Evolutionary conservation across 1,140 invertebrate genomes (phyloP).

Genomic region (Scaptomyza pallida): DNA sequence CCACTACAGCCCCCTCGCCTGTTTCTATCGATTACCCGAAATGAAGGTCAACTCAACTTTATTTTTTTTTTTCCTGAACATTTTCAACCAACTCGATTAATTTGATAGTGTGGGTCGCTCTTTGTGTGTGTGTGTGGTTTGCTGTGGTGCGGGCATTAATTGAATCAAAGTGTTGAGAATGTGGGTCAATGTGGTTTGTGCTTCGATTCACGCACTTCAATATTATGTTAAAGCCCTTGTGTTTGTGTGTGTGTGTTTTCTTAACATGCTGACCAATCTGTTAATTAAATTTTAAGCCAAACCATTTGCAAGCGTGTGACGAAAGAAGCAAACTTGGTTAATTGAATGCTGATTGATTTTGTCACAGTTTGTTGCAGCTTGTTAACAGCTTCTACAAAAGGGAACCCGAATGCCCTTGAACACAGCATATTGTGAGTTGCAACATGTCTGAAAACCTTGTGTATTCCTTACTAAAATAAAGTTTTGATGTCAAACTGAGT

Average conservation of each 20-base stretch:
- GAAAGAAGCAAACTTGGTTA: not conserved
- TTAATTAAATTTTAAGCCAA: slow-evolving; percentile 69
- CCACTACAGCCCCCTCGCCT: slow-evolving; percentile 5
- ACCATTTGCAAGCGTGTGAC: slow-evolving; percentile 21
- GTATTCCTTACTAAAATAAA: too few relatives aligned
- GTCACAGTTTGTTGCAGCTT: slow-evolving; percentile 20
- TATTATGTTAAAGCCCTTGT: not conserved
- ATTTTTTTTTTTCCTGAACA: not conserved
- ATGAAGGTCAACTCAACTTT: slow-evolving; percentile 30
- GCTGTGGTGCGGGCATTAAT: slow-evolving; percentile 25
- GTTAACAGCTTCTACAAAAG: not conserved
- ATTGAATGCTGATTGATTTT: slow-evolving; percentile 39
- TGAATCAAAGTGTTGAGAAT: slow-evolving; percentile 33
- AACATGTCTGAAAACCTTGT: too few relatives aligned
- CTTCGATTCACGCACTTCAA: slow-evolving; percentile 10
- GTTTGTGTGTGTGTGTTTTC: not conserved
- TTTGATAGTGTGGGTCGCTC: too few relatives aligned
- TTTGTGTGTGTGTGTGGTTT: not conserved
- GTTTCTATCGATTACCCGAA: slow-evolving; percentile 21
- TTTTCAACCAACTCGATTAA: not conserved
- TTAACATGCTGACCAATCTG: slow-evolving; percentile 38
- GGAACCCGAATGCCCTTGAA: not conserved
- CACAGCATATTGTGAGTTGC: too few relatives aligned
- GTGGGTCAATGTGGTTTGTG: slow-evolving; percentile 45
- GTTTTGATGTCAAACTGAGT: too few relatives aligned